Base-by-base conservation (phyloP, 1,140 invertebrate genomes). In the Mizuhopecten yessoensis region DNA sequence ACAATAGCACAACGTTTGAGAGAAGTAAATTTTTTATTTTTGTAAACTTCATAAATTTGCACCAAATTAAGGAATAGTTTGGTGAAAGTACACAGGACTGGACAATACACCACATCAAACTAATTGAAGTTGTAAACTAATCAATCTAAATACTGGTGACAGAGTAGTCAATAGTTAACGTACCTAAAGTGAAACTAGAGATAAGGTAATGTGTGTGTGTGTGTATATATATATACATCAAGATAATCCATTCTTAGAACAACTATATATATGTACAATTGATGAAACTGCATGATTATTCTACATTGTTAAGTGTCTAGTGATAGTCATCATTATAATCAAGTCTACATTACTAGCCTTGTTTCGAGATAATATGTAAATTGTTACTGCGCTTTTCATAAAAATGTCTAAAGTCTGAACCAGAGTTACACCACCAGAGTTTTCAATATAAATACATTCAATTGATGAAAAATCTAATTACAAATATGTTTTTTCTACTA, bases 11-110 rank as follows among this genome's bases (percentile, higher is more conserved):
- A n/a, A n/a, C n/a, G n/a, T n/a, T n/a, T 75, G 57, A 75, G 57
- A 75, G 57, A 75, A 75, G 57, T 75, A 75, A 75, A 29, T 75
- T 29, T 39, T 75, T 75, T 75, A 75, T 75, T 75, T 75, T 75
- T 75, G 57, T 75, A 75, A 75, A 75, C 57, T 75, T 75, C 57
- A 75, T 75, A 75, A 75, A 75, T 75, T 75, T 75, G 57, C 57
- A 75, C 57, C 57, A 75, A 75, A 75, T n/a, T n/a, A n/a, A n/a
- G n/a, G 57, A 75, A 29, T 75, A 75, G 57, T 29, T 75, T 75
- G 29, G 57, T 75, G 57, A 75, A n/a, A 75, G 57, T 75, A 57
- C n/a, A 75, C 57, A 75, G 57, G 23, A 75, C 57, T 29, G 57
- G 23, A 75, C 57, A 75, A 75, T 75, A 75, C 57, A 75, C 57